Base-by-base conservation (phyloP, 2,113 vertebrate species). In the Phodopus roborovskii region DNA sequence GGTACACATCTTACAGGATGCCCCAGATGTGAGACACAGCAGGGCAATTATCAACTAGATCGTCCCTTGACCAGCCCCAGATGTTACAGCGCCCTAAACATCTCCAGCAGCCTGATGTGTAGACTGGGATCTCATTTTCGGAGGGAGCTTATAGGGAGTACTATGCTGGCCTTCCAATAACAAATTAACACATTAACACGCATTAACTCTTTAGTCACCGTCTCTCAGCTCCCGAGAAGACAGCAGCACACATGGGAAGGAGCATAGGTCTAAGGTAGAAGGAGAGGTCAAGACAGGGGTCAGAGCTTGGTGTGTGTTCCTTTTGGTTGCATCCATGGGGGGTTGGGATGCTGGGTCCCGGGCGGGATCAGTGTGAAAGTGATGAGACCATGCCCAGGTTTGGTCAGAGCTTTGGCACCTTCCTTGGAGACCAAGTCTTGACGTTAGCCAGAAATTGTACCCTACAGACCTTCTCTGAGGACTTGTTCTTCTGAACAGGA, bases 141-240 rank as follows among this genome's bases (percentile, higher is more conserved):
- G 66, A 96, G 42, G 94, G n/a, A 94, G 56, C 7, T n/a, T 78
- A 48, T 33, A 50, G 77, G 56, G 22, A 84, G 94, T 58, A 42
- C 13, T 3, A 0, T 48, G 36, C 68, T 89, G 87, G 92, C 84
- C 22, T 88, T 90, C 68, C 91, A 83, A 88, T 95, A 97, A 96
- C 96, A 89, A 93, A 96, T 97, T 97, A 98, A 96, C 95, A 86
- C 66, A 97, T 96, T 97, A 97, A 96, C 94, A 90, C 45, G 70
- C n/a, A 94, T 97, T 95, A 97, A 97, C 85, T 79, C 48, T 42
- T 85, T 28, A 48, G 68, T 92, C 58, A 94, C 28, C 60, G 50
- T 78, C 64, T 70, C 70, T 48, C 42, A 8, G 66, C 39, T 93
- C 26, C 90, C 26, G 56, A 19, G 39, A 86, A n/a, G n/a, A 68